Percentiles rank a stretch among this genome's conserved stretches.
Evolutionary conservation across 2,113 vertebrate species (phyloP).

Genomic region (Fregetta grallaria): DNA sequence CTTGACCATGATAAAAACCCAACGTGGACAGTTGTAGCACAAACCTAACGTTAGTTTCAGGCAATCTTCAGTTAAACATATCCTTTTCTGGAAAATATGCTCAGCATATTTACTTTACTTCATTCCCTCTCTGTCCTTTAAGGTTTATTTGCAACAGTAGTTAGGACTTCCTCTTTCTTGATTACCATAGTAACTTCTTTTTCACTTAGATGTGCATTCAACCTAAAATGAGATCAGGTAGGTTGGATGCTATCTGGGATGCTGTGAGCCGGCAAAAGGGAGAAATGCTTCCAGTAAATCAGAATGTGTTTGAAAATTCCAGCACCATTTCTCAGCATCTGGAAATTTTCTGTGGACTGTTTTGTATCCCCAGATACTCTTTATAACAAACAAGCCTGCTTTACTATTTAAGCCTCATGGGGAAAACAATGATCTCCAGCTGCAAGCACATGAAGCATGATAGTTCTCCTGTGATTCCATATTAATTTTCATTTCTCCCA

Average conservation of each 20-base stretch:
- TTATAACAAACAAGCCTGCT: not conserved
- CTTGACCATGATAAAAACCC: not conserved
- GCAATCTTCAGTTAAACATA: not conserved
- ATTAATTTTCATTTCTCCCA: not conserved
- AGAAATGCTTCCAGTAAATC: not conserved
- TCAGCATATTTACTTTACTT: not conserved
- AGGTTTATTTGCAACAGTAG: not conserved
- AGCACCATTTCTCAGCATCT: not conserved
- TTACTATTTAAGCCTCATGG: not conserved
- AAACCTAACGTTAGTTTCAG: not conserved
- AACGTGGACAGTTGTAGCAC: not conserved
- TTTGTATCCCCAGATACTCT: not conserved
- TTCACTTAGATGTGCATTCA: not conserved
- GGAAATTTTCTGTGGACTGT: not conserved
- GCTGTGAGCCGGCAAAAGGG: not conserved
- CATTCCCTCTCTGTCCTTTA: not conserved
- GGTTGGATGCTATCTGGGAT: not conserved
- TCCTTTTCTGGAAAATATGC: not conserved
- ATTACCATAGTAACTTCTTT: not conserved
- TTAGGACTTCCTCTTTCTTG: not conserved
- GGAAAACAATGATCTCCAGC: not conserved
- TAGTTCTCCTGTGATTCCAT: not conserved
- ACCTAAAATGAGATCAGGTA: not conserved
- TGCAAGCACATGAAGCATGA: not conserved
- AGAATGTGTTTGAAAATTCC: not conserved